Conservation (phyloP, 1,140 invertebrate species). For the Apis florea region DNA sequence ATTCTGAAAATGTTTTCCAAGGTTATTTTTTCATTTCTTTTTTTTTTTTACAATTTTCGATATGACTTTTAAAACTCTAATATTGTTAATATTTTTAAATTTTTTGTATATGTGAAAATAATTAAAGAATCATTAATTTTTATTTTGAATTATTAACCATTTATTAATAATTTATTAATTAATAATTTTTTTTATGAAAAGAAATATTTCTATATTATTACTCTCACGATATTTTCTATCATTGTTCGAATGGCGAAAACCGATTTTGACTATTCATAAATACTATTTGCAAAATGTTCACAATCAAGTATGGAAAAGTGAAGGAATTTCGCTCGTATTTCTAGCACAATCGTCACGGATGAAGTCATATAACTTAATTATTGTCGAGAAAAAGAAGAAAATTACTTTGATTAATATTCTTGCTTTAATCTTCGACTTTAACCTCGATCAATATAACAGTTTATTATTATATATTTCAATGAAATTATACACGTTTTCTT, state of each 20-base stretch:
- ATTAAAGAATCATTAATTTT: too few relatives aligned
- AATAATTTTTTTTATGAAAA: too few relatives aligned
- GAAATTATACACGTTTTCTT: background rate
- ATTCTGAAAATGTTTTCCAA: background rate
- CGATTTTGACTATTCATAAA: background rate
- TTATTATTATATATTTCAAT: background rate
- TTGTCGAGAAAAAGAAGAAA: background rate
- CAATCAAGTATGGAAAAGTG: background rate
- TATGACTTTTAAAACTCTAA: background rate
- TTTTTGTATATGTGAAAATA: background rate
- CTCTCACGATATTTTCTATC: too few relatives aligned
- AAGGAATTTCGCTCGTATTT: slow-evolving; percentile 13
- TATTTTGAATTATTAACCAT: too few relatives aligned
- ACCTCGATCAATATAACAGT: background rate
- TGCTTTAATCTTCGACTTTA: slow-evolving; percentile 19
- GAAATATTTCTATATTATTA: too few relatives aligned
- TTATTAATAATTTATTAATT: too few relatives aligned
- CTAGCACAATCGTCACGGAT: slow-evolving; percentile 14
- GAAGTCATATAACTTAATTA: slow-evolving; percentile 19
- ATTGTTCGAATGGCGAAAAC: background rate
- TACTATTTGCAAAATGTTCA: background rate
- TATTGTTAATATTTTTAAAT: background rate
- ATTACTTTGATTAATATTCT: slow-evolving; percentile 1
- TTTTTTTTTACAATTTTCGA: background rate
- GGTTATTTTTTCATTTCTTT: background rate